These are phyloP conservation scores for Andrena bicolor DNA, from an alignment of 2,888 invertebrate species.

Conservation along the genomic window DNA sequence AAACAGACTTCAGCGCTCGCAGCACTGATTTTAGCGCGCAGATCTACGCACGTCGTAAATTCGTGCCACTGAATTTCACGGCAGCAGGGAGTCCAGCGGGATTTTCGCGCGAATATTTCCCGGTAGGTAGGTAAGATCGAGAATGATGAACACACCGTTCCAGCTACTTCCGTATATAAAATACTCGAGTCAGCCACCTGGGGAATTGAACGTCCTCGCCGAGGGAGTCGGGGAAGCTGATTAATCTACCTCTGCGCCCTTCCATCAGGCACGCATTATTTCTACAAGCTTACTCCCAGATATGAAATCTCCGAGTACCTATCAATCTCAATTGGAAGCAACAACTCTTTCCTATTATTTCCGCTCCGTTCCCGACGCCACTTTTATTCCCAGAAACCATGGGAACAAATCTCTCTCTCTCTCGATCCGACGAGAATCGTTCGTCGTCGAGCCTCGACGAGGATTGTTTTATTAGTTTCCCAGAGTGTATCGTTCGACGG, in stretches of 20 bases:
- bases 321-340: background rate
- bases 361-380: background rate
- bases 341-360: background rate
- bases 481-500: background rate
- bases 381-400: background rate
- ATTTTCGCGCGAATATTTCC: slow-evolving; percentile 7
- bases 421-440: background rate
- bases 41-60: slow-evolving; percentile 13
- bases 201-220: slow-evolving; percentile 15
- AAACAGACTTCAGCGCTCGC: no score
- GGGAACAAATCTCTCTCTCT: slow-evolving; percentile 8
- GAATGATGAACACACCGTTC: background rate
- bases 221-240: background rate
- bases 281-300: background rate
- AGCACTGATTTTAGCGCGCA: no score
- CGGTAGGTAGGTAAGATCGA: background rate
- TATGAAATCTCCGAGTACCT: background rate
- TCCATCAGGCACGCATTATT: no score
- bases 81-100: background rate
- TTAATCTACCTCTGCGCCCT: slow-evolving; percentile 24
- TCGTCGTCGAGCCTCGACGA: background rate
- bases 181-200: slow-evolving; percentile 24
- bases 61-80: slow-evolving; percentile 15
- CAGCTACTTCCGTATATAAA: slow-evolving; percentile 8
- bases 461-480: slow-evolving; percentile 9